Conservation (phyloP, 2,888 invertebrate species). For the Molanna angustata region DNA sequence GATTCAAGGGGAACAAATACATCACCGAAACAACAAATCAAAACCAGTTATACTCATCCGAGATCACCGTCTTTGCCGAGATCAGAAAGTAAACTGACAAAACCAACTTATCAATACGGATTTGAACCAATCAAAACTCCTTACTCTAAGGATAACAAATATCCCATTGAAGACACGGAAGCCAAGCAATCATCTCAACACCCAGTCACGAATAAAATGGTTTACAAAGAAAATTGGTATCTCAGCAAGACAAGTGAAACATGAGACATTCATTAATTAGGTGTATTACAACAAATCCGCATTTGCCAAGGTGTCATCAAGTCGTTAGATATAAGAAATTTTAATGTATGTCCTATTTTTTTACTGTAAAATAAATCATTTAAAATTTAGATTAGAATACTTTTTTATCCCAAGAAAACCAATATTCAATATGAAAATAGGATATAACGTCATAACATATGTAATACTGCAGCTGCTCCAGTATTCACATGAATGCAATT, state of each 20-base stretch:
- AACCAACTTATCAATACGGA: conserved; percentile 52
- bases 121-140: conserved; percentile 44
- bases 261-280: conserved; percentile 4
- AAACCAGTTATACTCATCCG: conserved; percentile 36
- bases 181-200: conserved; percentile 36
- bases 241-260: conserved; percentile 46
- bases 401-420: no score
- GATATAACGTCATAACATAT: no score
- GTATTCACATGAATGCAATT: conserved; percentile 16
- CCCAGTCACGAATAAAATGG: conserved; percentile 46
- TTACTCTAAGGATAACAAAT: background rate
- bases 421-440: no score
- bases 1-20: conserved; percentile 16
- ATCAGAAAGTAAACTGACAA: conserved; percentile 43
- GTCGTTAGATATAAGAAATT: no score
- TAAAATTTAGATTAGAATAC: no score
- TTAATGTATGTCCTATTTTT: no score
- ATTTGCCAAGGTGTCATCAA: no score
- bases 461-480: conserved; percentile 4
- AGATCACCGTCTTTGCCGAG: conserved; percentile 38
- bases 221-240: conserved; percentile 52
- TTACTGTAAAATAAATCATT: no score
- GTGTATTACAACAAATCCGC: no score
- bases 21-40: conserved; percentile 34
- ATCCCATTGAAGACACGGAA: conserved; percentile 18